Evolutionary conservation across 2,113 vertebrate species (phyloP), one percentile per base, ranked within the genome.

Genomic region (Pholis gunnellus): DNA sequence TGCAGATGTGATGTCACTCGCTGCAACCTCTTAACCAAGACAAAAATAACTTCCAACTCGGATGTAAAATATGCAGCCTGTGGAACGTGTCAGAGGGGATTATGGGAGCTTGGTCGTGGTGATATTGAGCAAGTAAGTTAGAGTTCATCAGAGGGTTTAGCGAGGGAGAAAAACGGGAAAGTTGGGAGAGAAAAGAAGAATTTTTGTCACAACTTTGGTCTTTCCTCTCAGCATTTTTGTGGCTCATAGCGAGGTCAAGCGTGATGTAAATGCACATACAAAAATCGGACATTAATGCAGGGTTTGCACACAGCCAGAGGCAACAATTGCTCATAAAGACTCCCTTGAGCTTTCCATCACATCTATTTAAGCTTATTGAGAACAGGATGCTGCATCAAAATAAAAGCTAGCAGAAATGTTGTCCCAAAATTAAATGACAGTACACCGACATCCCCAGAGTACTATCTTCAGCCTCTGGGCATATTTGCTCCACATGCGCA

Each of bases 1-100:
- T 78, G 54, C 69, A 84, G 84, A 90, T 77, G 72, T 75, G 79
- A 88, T 79, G 79, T 87, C 90, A 90, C 69, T 57, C 46, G 40
- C 82, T 79, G 73, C 80, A 91, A 85, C 56, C 79, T 90, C 75
- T 90, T 48, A 65, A 69, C 65, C 40, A 29, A 87, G 86, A 85
- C 68, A 22, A 87, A 90, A 89, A 85, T 88, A 84, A 87, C 84
- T 75, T 31, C 29, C 2, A 34, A 76, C 66, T 75, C 22, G 1
- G 31, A 71, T 79, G 40, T 59, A 71, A 78, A 78, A 78, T 70
- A 75, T 67, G 69, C 54, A 67, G 69, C 66, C 69, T 79, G 76
- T 76, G 50, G 75, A 87, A 90, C 4, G 57, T 85, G 81, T 87
- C 88, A 83, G 36, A 48, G 60, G 54, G 80, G 69, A 88, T 90